Conservation (phyloP, 2,113 vertebrate species). For the Pelecanus crispus region DNA sequence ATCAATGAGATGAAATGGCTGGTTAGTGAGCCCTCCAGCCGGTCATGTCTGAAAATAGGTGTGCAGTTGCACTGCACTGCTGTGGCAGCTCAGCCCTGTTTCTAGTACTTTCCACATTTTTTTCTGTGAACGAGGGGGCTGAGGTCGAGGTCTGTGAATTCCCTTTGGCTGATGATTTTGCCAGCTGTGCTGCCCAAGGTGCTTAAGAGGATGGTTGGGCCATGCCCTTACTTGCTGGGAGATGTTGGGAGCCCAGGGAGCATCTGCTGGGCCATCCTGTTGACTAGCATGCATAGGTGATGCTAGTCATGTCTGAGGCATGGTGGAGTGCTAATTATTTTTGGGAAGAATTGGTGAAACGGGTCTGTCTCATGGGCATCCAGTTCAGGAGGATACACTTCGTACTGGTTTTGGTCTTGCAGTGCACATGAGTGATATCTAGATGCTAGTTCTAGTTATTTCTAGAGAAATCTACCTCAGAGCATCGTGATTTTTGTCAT, state of each 20-base stretch:
- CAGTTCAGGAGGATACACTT: not conserved
- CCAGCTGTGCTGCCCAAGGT: not conserved
- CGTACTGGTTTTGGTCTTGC: not conserved
- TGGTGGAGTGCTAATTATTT: not conserved
- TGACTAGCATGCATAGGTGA: not conserved
- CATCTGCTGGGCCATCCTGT: not conserved
- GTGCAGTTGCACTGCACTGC: not conserved
- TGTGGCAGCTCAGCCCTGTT: not conserved
- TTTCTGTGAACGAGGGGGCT: not conserved
- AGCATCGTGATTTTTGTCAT: not conserved
- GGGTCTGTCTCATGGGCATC: not conserved
- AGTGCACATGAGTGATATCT: not conserved
- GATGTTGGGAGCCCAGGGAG: not conserved
- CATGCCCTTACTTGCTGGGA: not conserved
- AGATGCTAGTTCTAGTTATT: not conserved
- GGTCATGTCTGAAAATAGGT: not conserved
- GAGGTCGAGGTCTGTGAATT: not conserved
- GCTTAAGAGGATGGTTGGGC: not conserved
- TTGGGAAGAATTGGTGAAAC: not conserved
- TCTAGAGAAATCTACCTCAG: not conserved
- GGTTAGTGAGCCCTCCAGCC: not conserved
- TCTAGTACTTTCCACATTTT: not conserved
- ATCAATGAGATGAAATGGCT: not conserved
- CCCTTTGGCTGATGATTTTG: not conserved
- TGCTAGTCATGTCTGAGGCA: too few species aligned